Evolutionary conservation across 2,888 invertebrate genomes (phyloP).

Genomic region (Aspidapion aeneum): DNA sequence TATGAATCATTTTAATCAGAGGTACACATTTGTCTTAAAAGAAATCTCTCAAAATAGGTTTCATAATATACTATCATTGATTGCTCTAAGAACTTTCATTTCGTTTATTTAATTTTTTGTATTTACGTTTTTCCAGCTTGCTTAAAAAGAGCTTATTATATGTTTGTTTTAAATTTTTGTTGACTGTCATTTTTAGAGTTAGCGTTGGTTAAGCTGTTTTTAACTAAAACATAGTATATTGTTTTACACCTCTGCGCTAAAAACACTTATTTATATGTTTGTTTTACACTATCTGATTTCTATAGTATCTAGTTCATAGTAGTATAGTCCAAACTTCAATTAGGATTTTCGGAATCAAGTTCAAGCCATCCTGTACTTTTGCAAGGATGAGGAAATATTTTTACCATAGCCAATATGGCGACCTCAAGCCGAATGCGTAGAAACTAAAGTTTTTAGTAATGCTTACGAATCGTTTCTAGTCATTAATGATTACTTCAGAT

Average conservation of each 20-base stretch:
- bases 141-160: no score
- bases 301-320: conserved; percentile 97
- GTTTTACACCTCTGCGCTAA: conserved; percentile 70
- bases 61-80: no score
- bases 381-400: conserved; percentile 92
- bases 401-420: conserved; percentile 89
- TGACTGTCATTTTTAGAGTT: conserved; percentile 96
- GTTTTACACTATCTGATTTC: conserved; percentile 91
- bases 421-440: conserved; percentile 67
- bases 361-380: conserved; percentile 90
- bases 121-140: no score
- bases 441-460: no score
- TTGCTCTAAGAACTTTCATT: no score
- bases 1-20: no score
- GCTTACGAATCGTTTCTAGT: no score
- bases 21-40: no score
- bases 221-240: conserved; percentile 61
- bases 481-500: no score
- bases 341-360: conserved; percentile 95
- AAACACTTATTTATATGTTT: conserved; percentile 83
- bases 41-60: no score
- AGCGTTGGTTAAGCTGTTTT: conserved; percentile 85
- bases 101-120: no score
- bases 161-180: conserved; percentile 91
- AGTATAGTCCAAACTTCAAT: conserved; percentile 90